These are phyloP conservation scores for Mallateleia sp. DNA, from an alignment of 2,888 invertebrate genomes.

Conservation along the genomic window DNA sequence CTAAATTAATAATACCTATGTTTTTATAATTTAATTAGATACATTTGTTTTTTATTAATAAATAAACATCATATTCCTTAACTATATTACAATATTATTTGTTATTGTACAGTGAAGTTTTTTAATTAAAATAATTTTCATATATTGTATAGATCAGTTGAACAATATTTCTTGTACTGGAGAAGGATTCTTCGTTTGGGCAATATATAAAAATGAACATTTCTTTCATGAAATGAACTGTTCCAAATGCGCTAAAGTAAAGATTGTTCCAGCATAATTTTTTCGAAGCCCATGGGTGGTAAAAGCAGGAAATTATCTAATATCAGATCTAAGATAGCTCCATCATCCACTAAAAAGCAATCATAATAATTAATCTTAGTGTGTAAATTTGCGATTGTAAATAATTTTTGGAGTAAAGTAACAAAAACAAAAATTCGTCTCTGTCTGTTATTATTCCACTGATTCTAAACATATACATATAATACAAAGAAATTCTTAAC, in stretches of 20 bases:
- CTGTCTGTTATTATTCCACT: too few relatives aligned
- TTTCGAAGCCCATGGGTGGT: conserved; percentile 97
- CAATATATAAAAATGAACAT: conserved; percentile 61
- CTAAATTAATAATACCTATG: background rate
- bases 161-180: conserved; percentile 54
- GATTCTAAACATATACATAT: too few relatives aligned
- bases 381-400: too few relatives aligned
- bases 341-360: conserved; percentile 95
- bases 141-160: conserved; percentile 51
- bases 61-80: conserved; percentile 76
- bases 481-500: too few relatives aligned
- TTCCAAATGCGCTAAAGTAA: conserved; percentile 93
- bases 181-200: conserved; percentile 30
- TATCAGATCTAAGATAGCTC: conserved; percentile 98
- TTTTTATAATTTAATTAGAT: conserved; percentile 26
- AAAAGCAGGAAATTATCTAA: conserved; percentile 96
- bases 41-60: conserved; percentile 65
- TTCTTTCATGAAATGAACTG: conserved; percentile 17
- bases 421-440: too few relatives aligned
- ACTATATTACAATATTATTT: conserved; percentile 78
- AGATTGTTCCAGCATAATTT: conserved; percentile 99
- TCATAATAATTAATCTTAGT: too few relatives aligned
- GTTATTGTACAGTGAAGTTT: conserved; percentile 80
- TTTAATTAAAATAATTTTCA: conserved; percentile 67
- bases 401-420: too few relatives aligned